Evolutionary conservation across 2,888 invertebrate genomes (phyloP).

Genomic region (Chorisops tibialis): DNA sequence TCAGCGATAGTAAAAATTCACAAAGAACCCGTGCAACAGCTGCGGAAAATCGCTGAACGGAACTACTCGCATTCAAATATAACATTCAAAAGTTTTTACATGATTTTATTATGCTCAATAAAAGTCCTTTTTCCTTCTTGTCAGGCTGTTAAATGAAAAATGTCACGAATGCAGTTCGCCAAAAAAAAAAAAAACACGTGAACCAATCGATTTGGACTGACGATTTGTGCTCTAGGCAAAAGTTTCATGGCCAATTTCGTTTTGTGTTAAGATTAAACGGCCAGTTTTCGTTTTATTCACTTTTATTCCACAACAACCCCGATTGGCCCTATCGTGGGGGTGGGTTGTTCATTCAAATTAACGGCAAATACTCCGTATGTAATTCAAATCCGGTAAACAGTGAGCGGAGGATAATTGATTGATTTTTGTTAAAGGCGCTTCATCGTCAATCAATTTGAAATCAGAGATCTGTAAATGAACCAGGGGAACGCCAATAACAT

Average conservation of each 20-base stretch:
- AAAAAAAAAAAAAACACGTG: background rate
- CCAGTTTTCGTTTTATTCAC: background rate
- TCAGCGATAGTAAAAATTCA: background rate
- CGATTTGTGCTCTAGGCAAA: background rate
- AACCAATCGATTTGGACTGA: conserved; percentile 7
- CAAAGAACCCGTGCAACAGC: background rate
- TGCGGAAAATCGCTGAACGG: background rate
- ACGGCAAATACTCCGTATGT: background rate
- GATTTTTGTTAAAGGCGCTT: background rate
- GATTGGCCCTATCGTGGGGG: background rate
- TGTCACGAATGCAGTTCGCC: background rate
- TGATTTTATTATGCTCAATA: background rate
- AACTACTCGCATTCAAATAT: background rate
- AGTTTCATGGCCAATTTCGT: background rate
- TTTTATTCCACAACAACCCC: background rate
- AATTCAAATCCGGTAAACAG: conserved; percentile 3
- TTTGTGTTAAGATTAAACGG: background rate
- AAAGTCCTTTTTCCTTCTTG: background rate
- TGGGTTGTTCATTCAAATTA: conserved; percentile 2
- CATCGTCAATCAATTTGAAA: conserved; percentile 4
- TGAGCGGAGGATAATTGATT: background rate
- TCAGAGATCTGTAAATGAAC: background rate
- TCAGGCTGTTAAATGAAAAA: background rate
- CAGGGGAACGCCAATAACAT: no score
- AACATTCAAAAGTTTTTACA: conserved; percentile 2